Conservation (phyloP, 2,888 invertebrate species). For the Pandemis heparana region DNA sequence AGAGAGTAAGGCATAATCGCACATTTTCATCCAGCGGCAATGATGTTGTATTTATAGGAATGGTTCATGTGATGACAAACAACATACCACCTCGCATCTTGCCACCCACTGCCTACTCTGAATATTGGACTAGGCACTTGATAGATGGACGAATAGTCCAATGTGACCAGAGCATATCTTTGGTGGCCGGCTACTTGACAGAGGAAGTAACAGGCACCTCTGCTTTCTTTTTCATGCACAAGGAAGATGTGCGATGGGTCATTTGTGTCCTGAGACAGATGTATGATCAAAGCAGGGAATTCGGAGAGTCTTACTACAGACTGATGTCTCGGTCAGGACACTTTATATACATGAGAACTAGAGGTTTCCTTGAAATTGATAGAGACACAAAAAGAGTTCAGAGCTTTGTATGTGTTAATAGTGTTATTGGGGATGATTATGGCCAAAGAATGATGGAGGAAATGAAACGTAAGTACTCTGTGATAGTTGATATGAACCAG, state of each 20-base stretch:
- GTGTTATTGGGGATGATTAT: constrained; percentile 90
- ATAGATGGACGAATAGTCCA: constrained; percentile 95
- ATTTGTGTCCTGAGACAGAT: constrained; percentile 95
- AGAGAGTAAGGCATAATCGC: constrained; percentile 81
- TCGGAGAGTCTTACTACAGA: constrained; percentile 95
- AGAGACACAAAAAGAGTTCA: constrained; percentile 90
- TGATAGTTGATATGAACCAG: constrained; percentile 86
- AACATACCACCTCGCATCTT: constrained; percentile 86
- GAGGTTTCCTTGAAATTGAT: constrained; percentile 94
- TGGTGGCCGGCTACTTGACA: constrained; percentile 95
- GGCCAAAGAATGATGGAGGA: constrained; percentile 90
- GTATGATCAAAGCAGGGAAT: constrained; percentile 94
- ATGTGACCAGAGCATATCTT: constrained; percentile 95
- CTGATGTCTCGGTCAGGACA: constrained; percentile 93
- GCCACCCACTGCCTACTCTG: constrained; percentile 89
- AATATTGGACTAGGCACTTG: constrained; percentile 95
- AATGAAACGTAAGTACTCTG: constrained; percentile 93
- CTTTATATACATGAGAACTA: constrained; percentile 93
- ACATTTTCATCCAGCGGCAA: constrained; percentile 86
- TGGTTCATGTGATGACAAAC: constrained; percentile 88
- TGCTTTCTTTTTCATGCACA: constrained; percentile 96
- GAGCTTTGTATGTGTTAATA: constrained; percentile 95
- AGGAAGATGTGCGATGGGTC: constrained; percentile 95
- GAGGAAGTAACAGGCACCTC: constrained; percentile 95
- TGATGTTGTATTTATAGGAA: constrained; percentile 89